phyloP scores from a whole-genome alignment of 2,113 vertebrate species.

The Eulacestoma nigropectus region DNA sequence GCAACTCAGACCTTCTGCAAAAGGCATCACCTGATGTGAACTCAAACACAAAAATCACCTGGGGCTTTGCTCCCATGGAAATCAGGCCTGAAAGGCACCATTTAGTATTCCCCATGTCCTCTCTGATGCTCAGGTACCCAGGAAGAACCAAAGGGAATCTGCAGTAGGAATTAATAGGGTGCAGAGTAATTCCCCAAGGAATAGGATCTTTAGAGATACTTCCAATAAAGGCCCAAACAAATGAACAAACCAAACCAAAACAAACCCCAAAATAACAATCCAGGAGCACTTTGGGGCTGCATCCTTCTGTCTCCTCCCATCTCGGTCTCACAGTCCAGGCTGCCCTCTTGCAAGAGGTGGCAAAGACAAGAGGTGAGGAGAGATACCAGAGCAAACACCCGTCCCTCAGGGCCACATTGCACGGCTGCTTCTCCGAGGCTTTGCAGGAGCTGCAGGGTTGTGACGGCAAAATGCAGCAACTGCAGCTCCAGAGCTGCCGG shows the following conservation, averaged over 20 bases:
- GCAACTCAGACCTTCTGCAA: background rate
- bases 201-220: background rate
- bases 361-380: background rate
- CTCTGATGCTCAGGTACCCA: background rate
- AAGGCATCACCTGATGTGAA: background rate
- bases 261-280: background rate
- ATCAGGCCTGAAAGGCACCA: background rate
- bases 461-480: background rate
- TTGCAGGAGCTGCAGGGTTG: background rate
- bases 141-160: background rate
- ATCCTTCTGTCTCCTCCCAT: background rate
- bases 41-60: background rate
- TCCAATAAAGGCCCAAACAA: background rate
- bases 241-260: background rate
- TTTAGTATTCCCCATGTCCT: background rate
- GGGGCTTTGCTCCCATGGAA: background rate
- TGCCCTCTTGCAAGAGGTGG: background rate
- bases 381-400: background rate
- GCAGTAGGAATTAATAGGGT: background rate
- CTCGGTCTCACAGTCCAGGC: background rate
- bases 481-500: background rate
- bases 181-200: background rate
- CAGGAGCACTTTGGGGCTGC: background rate
- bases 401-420: rapidly evolving
- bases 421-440: background rate